Evolutionary conservation across 2,113 vertebrate species (phyloP).

Genomic region (Rhynchopsitta pachyrhyncha): DNA sequence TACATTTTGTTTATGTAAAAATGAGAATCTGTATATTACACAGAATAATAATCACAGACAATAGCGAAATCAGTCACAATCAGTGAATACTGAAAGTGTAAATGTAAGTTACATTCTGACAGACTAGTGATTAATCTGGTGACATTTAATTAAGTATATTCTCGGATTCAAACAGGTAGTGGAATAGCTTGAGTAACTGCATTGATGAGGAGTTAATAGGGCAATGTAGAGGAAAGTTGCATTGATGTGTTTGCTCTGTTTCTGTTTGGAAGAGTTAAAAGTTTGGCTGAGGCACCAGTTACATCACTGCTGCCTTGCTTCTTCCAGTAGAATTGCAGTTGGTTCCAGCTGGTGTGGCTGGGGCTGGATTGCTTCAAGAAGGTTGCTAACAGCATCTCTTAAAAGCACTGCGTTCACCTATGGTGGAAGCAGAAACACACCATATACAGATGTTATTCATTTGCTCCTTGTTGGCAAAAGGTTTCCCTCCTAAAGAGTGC

Average conservation of each 20-base stretch:
- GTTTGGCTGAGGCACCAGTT: not conserved
- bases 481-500: not conserved
- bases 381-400: not conserved
- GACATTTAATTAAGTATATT: not conserved
- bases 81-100: not conserved
- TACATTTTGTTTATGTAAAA: not conserved
- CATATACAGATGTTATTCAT: not conserved
- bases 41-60: not conserved
- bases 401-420: not conserved
- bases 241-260: not conserved
- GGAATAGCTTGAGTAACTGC: not conserved
- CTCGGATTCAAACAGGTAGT: not conserved
- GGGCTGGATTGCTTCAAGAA: not conserved
- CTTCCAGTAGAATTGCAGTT: not conserved
- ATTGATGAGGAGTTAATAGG: not conserved
- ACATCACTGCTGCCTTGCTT: not conserved
- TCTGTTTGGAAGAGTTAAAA: not conserved
- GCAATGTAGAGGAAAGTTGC: not conserved
- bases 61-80: not conserved
- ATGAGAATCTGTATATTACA: not conserved
- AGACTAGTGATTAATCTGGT: not conserved
- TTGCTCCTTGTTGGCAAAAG: slow-evolving; percentile 14
- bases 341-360: not conserved
- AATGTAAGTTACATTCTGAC: not conserved
- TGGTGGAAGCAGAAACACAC: not conserved